These are phyloP conservation scores for Pseudomyrmex sp. DNA, from an alignment of 1,140 invertebrate species.

Conservation along the genomic window DNA sequence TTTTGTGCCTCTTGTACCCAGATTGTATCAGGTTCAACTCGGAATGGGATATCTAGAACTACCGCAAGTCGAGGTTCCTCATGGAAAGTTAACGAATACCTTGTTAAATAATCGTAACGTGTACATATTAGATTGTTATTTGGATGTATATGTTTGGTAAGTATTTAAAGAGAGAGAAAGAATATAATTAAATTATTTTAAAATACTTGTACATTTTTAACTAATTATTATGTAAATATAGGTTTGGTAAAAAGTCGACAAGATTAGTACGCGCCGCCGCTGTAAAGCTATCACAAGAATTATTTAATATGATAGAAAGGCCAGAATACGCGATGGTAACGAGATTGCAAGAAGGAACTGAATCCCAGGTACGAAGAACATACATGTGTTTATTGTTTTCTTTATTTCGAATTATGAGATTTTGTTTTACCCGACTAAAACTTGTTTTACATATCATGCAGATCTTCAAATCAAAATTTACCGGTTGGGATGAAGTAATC, in stretches of 20 bases:
- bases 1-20: slow-evolving; percentile 91
- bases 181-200: slow-evolving; percentile 11
- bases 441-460: slow-evolving; percentile 79
- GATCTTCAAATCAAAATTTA: slow-evolving; percentile 99
- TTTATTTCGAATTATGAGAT: not conserved
- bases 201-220: not conserved
- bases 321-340: slow-evolving; percentile 95
- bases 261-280: slow-evolving; percentile 97
- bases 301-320: slow-evolving; percentile 96
- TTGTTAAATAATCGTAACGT: slow-evolving; percentile 97
- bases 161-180: slow-evolving; percentile 50
- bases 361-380: slow-evolving; percentile 86
- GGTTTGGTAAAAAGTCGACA: slow-evolving; percentile 99
- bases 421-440: not conserved
- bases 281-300: slow-evolving; percentile 97
- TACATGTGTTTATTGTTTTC: not conserved
- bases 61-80: slow-evolving; percentile 96
- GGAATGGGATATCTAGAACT: slow-evolving; percentile 99
- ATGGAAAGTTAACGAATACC: slow-evolving; percentile 90
- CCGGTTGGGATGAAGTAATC: slow-evolving; percentile 99
- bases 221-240: slow-evolving; percentile 74
- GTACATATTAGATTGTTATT: slow-evolving; percentile 98
- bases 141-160: slow-evolving; percentile 99
- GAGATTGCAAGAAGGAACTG: slow-evolving; percentile 94
- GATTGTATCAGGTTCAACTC: slow-evolving; percentile 96